These are phyloP conservation scores for Noturus placidus DNA, from an alignment of 2,113 vertebrate species.

Conservation along the genomic window DNA sequence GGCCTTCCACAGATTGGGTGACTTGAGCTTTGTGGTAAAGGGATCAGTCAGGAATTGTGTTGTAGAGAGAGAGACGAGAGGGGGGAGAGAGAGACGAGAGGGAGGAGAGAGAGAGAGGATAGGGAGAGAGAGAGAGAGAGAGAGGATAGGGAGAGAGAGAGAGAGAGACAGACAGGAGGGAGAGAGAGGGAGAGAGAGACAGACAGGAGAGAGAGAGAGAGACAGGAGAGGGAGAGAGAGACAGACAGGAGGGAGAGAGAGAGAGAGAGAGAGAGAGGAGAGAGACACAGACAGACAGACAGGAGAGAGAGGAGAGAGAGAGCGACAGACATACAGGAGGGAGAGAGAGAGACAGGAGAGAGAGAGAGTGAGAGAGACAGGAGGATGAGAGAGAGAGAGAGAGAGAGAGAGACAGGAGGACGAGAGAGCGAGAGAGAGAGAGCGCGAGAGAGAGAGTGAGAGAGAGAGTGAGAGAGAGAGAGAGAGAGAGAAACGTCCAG, in stretches of 20 bases:
- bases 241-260: background rate
- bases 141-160: background rate
- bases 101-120: no score
- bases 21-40: background rate
- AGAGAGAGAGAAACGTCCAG: conserved; percentile 7
- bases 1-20: conserved; percentile 23
- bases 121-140: background rate
- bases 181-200: background rate
- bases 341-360: background rate
- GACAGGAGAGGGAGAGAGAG: background rate
- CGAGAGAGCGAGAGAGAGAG: background rate
- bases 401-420: background rate
- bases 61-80: background rate
- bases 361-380: background rate
- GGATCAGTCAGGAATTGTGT: conserved; percentile 2
- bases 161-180: background rate
- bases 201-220: background rate
- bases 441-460: background rate
- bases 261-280: background rate
- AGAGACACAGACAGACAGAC: no score
- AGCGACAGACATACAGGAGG: no score
- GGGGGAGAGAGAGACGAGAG: background rate
- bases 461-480: background rate
- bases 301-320: no score
- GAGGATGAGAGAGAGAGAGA: background rate